Percentiles rank a stretch among this genome's conserved stretches.
phyloP scores from a whole-genome alignment of 2,888 invertebrate species.

The Ptilodon capucinus region DNA sequence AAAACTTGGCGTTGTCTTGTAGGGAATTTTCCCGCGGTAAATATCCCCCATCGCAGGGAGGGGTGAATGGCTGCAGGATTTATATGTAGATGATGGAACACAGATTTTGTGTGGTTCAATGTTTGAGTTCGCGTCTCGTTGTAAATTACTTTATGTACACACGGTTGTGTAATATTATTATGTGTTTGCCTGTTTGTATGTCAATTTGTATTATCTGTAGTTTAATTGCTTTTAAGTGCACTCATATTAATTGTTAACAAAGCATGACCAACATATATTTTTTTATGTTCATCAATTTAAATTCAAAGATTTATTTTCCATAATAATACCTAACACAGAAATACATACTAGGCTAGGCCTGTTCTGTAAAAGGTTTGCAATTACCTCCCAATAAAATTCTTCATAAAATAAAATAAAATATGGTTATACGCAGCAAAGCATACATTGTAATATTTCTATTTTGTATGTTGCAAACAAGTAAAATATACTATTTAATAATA shows the following conservation, averaged over 20 bases:
- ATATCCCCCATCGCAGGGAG: conserved; percentile 13
- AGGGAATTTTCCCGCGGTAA: conserved; percentile 24
- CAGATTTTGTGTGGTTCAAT: conserved; percentile 44
- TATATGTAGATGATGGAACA: conserved; percentile 60
- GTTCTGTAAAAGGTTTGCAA: too few relatives aligned
- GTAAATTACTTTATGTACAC: conserved; percentile 15
- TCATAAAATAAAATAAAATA: too few relatives aligned
- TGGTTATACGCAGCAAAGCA: too few relatives aligned
- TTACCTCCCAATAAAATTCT: too few relatives aligned
- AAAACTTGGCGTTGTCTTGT: conserved; percentile 9
- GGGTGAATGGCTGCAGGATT: conserved; percentile 33
- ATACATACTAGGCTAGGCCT: too few relatives aligned
- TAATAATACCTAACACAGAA: too few relatives aligned
- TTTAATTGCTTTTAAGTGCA: neutral
- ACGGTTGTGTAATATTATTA: conserved; percentile 24
- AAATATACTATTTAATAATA: too few relatives aligned
- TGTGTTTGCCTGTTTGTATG: conserved; percentile 3
- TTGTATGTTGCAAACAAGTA: too few relatives aligned
- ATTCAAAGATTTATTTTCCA: too few relatives aligned
- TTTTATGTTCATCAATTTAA: too few relatives aligned
- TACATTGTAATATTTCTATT: too few relatives aligned
- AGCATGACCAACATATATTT: too few relatives aligned
- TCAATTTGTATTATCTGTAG: neutral
- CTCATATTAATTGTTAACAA: neutral
- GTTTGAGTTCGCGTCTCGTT: conserved; percentile 28